Evolutionary conservation across 2,888 invertebrate species (phyloP).

Genomic region (Lucinisca nassula): DNA sequence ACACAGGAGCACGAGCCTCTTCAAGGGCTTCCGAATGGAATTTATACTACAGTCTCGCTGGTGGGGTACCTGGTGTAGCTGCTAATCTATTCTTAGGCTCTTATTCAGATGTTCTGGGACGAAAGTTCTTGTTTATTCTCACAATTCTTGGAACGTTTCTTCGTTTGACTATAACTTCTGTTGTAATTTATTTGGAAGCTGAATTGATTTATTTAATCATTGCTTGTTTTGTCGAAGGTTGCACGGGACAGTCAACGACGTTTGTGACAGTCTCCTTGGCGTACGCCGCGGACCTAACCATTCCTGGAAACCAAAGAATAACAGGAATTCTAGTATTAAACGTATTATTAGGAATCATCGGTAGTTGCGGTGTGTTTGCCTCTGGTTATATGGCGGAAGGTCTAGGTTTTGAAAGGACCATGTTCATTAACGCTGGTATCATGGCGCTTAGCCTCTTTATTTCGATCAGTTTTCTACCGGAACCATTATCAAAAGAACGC

Average conservation of each 20-base stretch:
- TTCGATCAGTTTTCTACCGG: not conserved
- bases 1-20: slow-evolving; percentile 1
- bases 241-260: slow-evolving; percentile 16
- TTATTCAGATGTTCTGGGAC: slow-evolving; percentile 55
- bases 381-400: slow-evolving; percentile 33
- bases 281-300: slow-evolving; percentile 44
- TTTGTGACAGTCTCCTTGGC: slow-evolving; percentile 23
- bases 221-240: slow-evolving; percentile 55
- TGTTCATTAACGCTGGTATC: slow-evolving; percentile 13
- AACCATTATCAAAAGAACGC: not conserved
- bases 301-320: slow-evolving; percentile 28
- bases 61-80: slow-evolving; percentile 32
- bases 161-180: slow-evolving; percentile 13
- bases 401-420: not conserved
- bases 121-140: slow-evolving; percentile 57
- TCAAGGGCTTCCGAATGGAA: slow-evolving; percentile 18
- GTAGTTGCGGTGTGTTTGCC: not conserved
- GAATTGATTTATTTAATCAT: slow-evolving; percentile 48
- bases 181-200: slow-evolving; percentile 61
- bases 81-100: slow-evolving; percentile 35
- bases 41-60: slow-evolving; percentile 35
- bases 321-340: slow-evolving; percentile 30
- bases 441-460: not conserved
- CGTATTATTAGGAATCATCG: slow-evolving; percentile 3
- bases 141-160: slow-evolving; percentile 52